A percentile compares a stretch with the other conserved stretches of the same genome.
Conservation (phyloP, 2,888 invertebrate species). For the Ophioninae sp. region DNA sequence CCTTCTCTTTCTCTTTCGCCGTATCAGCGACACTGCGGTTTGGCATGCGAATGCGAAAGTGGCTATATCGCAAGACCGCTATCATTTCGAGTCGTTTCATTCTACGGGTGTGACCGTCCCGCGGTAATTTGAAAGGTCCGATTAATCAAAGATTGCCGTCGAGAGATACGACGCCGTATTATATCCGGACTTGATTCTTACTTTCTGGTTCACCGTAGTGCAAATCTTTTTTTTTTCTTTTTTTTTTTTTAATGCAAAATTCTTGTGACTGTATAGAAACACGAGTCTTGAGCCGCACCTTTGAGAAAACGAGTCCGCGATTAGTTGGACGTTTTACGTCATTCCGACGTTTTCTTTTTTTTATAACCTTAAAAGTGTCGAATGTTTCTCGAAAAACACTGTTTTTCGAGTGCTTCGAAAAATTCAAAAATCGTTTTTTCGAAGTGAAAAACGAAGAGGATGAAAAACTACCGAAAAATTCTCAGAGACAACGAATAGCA, state of each 20-base stretch:
- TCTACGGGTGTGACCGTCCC: conserved; percentile 76
- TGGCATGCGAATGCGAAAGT: conserved; percentile 76
- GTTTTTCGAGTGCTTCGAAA: too few species aligned
- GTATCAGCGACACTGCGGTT: conserved; percentile 73
- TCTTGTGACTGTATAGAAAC: conserved; percentile 3
- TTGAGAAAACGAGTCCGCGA: conserved; percentile 57
- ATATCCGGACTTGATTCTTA: conserved; percentile 31
- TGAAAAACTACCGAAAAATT: too few species aligned
- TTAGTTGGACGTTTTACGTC: too few species aligned
- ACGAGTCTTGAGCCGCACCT: conserved; percentile 49
- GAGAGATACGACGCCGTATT: conserved; percentile 71
- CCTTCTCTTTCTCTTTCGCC: conserved; percentile 59
- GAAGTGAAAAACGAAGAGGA: too few species aligned
- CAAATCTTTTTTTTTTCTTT: too few species aligned
- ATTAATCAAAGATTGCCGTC: conserved; percentile 72
- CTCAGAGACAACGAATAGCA: too few species aligned
- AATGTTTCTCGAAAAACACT: too few species aligned
- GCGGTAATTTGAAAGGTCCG: conserved; percentile 73
- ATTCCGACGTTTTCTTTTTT: too few species aligned
- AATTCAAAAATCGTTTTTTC: too few species aligned
- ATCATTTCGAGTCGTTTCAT: conserved; percentile 77
- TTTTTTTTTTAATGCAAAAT: conserved; percentile 24
- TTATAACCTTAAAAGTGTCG: too few species aligned
- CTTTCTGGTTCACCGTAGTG: conserved; percentile 6
- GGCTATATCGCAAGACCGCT: conserved; percentile 71